Conservation (phyloP, 1,140 invertebrate genomes). For the Drosophila virilis region DNA sequence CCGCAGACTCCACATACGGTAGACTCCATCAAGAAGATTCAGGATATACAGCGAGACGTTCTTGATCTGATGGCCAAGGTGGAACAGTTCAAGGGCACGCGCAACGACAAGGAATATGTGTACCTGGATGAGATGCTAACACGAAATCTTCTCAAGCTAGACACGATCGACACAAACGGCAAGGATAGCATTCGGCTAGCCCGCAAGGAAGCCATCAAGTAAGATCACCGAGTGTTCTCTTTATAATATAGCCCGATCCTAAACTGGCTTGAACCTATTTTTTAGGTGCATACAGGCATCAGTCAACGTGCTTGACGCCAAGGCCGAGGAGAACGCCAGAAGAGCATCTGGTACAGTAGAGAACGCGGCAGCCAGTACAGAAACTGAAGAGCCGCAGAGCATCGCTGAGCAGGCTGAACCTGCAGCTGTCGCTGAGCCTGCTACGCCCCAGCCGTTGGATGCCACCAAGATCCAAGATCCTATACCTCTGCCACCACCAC, state of each 20-base stretch:
- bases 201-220: constrained; percentile 93
- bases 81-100: constrained; percentile 90
- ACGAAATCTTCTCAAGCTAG: constrained; percentile 94
- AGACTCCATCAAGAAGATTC: constrained; percentile 91
- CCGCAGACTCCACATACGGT: constrained; percentile 85
- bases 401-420: constrained; percentile 14
- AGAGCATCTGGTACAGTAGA: constrained; percentile 28
- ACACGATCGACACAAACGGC: constrained; percentile 96
- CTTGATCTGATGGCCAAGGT: constrained; percentile 91
- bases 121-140: constrained; percentile 98
- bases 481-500: constrained; percentile 76
- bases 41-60: constrained; percentile 92
- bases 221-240: neutral
- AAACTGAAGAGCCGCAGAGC: constrained; percentile 19
- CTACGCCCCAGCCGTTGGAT: constrained; percentile 64
- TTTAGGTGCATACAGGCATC: constrained; percentile 91
- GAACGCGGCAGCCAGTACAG: constrained; percentile 1
- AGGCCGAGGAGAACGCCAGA: constrained; percentile 86
- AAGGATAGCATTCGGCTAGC: constrained; percentile 94
- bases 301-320: constrained; percentile 92
- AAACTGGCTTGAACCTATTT: neutral
- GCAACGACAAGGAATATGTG: constrained; percentile 93
- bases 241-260: too few relatives aligned
- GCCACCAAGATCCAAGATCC: constrained; percentile 75
- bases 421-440: constrained; percentile 38